Conservation (phyloP, 2,797 vertebrate species). For the Sebastes itinus region DNA sequence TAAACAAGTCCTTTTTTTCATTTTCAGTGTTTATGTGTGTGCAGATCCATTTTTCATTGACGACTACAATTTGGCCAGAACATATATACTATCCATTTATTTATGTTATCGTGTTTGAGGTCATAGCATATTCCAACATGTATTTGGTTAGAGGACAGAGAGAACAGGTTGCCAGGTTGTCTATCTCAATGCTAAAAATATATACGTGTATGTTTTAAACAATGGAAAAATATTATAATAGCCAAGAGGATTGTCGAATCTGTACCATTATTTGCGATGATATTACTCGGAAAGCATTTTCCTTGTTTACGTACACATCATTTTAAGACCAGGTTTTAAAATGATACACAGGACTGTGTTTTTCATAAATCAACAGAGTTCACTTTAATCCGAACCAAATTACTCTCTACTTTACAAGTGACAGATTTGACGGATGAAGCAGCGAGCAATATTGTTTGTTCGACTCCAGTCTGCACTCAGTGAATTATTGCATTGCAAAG, state of each 20-base stretch:
- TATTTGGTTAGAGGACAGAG: background rate
- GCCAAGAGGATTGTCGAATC: background rate
- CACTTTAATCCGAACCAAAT: background rate
- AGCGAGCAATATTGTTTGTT: background rate
- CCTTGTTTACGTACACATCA: background rate
- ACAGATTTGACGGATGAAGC: background rate
- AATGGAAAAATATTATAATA: background rate
- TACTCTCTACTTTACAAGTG: background rate
- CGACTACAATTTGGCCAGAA: background rate
- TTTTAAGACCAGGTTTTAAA: background rate
- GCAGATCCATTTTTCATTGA: background rate
- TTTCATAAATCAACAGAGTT: background rate
- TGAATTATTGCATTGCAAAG: background rate
- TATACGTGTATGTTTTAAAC: background rate
- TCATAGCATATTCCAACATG: background rate
- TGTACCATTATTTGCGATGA: background rate
- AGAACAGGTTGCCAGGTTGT: background rate
- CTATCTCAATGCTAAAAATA: background rate
- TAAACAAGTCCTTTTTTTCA: background rate
- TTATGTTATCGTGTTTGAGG: background rate
- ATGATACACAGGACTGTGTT: background rate
- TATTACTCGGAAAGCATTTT: background rate
- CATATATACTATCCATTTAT: background rate
- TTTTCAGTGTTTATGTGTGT: background rate
- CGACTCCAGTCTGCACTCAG: background rate